Conservation (phyloP, 2,113 vertebrate genomes). For the Gopherus flavomarginatus region DNA sequence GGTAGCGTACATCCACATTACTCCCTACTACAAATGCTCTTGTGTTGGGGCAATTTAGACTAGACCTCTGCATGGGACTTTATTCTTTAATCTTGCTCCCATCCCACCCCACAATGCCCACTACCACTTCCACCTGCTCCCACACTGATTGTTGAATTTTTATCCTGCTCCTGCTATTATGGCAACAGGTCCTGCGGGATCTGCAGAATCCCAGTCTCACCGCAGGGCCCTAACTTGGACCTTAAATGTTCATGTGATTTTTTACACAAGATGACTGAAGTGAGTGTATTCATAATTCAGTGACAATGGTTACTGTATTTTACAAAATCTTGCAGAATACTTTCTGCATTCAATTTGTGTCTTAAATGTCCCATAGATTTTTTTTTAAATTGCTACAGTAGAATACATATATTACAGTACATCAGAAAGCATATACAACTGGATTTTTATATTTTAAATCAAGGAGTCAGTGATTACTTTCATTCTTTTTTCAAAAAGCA, state of each 20-base stretch:
- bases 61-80: neutral
- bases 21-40: neutral
- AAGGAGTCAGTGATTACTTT: neutral
- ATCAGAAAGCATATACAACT: neutral
- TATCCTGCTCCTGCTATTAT: neutral
- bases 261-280: neutral
- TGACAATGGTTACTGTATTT: neutral
- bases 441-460: constrained; percentile 15
- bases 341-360: neutral
- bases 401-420: neutral
- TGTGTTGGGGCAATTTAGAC: neutral
- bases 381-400: neutral
- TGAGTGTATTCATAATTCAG: neutral
- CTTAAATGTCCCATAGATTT: neutral
- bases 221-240: neutral
- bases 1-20: neutral
- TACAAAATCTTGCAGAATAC: neutral
- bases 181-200: neutral
- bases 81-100: neutral
- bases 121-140: neutral
- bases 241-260: neutral
- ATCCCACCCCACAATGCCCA: neutral
- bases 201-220: neutral
- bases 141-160: neutral
- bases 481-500: neutral